phyloP scores from a whole-genome alignment of 2,888 invertebrate genomes.

The Stegana nigrithorax region DNA sequence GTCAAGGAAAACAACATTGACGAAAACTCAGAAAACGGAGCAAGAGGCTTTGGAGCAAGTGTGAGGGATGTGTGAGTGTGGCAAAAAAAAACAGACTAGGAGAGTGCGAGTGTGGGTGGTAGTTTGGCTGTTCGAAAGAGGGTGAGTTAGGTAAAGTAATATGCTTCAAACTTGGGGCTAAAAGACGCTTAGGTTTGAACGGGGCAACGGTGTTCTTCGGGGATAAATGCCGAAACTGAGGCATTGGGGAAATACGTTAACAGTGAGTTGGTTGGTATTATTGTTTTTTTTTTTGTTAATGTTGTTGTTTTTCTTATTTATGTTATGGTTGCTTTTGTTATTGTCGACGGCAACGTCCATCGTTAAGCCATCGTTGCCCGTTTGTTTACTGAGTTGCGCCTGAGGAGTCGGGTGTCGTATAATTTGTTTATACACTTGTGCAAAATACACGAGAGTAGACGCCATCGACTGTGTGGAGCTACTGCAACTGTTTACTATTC shows the following conservation, averaged over 20 bases:
- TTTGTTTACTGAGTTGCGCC: conserved; percentile 55
- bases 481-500: neutral
- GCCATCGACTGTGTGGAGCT: neutral
- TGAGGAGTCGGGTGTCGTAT: conserved; percentile 43
- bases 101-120: neutral
- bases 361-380: too few species aligned
- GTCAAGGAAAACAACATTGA: conserved; percentile 54
- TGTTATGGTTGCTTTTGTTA: conserved; percentile 28
- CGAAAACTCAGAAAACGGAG: conserved; percentile 38
- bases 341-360: too few species aligned
- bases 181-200: too few species aligned
- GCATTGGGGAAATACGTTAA: conserved; percentile 34
- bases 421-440: conserved; percentile 55
- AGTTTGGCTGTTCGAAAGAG: too few species aligned
- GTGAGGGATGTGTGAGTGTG: too few species aligned
- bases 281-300: neutral
- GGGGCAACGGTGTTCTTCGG: too few species aligned
- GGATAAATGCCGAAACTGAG: too few species aligned
- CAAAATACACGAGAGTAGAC: conserved; percentile 39
- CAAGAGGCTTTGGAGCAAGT: conserved; percentile 14
- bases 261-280: too few species aligned
- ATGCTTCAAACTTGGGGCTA: too few species aligned
- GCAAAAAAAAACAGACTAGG: neutral
- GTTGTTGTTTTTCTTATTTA: conserved; percentile 23
- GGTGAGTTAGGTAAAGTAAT: too few species aligned